A percentile compares a stretch with the other conserved stretches of the same genome.
Evolutionary conservation across 2,888 invertebrate species (phyloP).

Genomic region (Pimpla rufipes): DNA sequence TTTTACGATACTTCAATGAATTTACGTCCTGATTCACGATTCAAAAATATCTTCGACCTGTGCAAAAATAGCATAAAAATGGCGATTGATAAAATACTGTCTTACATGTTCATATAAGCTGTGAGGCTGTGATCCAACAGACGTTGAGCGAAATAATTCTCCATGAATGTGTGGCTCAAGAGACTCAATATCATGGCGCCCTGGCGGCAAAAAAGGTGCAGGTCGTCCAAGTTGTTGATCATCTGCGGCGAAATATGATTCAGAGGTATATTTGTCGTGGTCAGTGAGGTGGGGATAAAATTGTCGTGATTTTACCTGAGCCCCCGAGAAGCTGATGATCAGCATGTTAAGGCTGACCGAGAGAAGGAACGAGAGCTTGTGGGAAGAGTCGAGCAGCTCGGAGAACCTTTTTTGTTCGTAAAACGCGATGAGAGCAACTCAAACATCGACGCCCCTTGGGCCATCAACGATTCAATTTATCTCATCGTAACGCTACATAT

Average conservation of each 20-base stretch:
- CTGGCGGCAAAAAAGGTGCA: too few relatives aligned
- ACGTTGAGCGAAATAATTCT: slow-evolving; percentile 30
- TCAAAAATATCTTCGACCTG: slow-evolving; percentile 1
- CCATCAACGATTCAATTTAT: background rate
- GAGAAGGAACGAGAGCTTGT: slow-evolving; percentile 51
- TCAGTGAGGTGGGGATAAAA: too few relatives aligned
- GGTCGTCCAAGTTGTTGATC: too few relatives aligned
- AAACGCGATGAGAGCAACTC: slow-evolving; percentile 10
- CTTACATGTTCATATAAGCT: slow-evolving; percentile 31
- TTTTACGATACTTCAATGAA: too few relatives aligned
- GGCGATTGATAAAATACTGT: too few relatives aligned
- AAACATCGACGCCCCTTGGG: background rate
- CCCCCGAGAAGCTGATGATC: slow-evolving; percentile 58
- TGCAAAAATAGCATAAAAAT: too few relatives aligned
- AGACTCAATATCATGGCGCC: too few relatives aligned
- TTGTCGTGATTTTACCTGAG: slow-evolving; percentile 62
- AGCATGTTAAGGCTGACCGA: slow-evolving; percentile 57
- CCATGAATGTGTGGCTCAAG: slow-evolving; percentile 28
- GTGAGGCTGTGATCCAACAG: slow-evolving; percentile 28
- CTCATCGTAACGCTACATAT: background rate
- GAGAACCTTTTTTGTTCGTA: slow-evolving; percentile 53
- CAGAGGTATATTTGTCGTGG: background rate
- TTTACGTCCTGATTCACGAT: too few relatives aligned
- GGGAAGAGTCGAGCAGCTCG: slow-evolving; percentile 56
- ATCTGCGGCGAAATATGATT: too few relatives aligned